These are phyloP conservation scores for Caenorhabditis sp. DNA, from an alignment of 2,888 invertebrate species.

Conservation along the genomic window DNA sequence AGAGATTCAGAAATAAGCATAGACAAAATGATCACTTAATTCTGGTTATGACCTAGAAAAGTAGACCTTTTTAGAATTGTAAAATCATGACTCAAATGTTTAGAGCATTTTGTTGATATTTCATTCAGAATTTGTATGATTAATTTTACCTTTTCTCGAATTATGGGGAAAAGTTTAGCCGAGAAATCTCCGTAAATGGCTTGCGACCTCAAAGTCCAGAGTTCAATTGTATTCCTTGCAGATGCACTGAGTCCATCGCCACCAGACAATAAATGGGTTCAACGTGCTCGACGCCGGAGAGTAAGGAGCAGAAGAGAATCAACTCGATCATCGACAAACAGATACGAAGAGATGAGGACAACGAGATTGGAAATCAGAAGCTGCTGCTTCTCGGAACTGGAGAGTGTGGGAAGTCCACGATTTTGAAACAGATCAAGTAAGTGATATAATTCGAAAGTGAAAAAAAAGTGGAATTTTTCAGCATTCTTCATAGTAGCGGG, in stretches of 20 bases:
- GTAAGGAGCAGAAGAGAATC: slow-evolving; percentile 57
- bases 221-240: slow-evolving; percentile 72
- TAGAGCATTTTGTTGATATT: no score
- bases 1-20: no score
- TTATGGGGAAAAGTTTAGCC: no score
- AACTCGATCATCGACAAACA: slow-evolving; percentile 53
- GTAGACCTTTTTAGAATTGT: no score
- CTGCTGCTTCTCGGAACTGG: slow-evolving; percentile 72
- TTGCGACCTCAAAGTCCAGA: slow-evolving; percentile 81
- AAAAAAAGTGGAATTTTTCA: slow-evolving; percentile 19
- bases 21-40: no score
- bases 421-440: slow-evolving; percentile 75
- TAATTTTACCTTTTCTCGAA: no score
- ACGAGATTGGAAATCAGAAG: slow-evolving; percentile 68
- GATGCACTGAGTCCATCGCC: slow-evolving; percentile 26
- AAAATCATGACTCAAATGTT: no score
- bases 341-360: slow-evolving; percentile 56
- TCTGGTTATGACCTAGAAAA: no score
- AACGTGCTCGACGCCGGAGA: slow-evolving; percentile 61
- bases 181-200: no score
- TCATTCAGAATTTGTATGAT: no score
- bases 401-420: slow-evolving; percentile 75
- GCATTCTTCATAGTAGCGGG: slow-evolving; percentile 70
- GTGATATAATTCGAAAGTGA: slow-evolving; percentile 7
- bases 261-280: slow-evolving; percentile 56